Conservation (phyloP, 2,888 invertebrate species). For the Tenthredo mesomela region DNA sequence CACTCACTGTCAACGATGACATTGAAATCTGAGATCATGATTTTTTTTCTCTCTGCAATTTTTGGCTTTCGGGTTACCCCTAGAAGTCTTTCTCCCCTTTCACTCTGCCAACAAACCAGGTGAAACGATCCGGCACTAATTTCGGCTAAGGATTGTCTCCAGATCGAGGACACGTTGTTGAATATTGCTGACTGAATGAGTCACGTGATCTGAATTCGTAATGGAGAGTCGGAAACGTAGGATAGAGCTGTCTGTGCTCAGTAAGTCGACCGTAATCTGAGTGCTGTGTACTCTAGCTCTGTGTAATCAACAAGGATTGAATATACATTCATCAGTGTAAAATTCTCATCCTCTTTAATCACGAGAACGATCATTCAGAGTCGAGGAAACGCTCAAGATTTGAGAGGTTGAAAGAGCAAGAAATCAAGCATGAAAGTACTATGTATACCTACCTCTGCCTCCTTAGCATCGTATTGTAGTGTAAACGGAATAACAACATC, state of each 20-base stretch:
- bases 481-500: neutral
- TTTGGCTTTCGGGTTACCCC: neutral
- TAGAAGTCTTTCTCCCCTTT: neutral
- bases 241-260: neutral
- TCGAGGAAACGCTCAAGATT: neutral
- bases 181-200: slow-evolving; percentile 33
- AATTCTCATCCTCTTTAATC: slow-evolving; percentile 24
- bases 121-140: slow-evolving; percentile 35
- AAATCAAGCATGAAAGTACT: slow-evolving; percentile 16
- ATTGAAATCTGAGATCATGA: slow-evolving; percentile 22
- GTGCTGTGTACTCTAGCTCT: neutral
- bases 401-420: neutral
- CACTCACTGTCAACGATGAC: slow-evolving; percentile 28
- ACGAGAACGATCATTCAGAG: neutral
- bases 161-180: slow-evolving; percentile 33
- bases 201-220: slow-evolving; percentile 32
- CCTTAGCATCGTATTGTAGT: neutral
- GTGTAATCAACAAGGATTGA: slow-evolving; percentile 17
- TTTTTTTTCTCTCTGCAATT: neutral
- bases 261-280: neutral
- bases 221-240: slow-evolving; percentile 11
- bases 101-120: neutral
- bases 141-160: slow-evolving; percentile 4
- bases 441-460: neutral
- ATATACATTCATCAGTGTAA: neutral